Evolutionary conservation across 1,140 invertebrate genomes (phyloP).

Genomic region (Luehdorfia chinensis): DNA sequence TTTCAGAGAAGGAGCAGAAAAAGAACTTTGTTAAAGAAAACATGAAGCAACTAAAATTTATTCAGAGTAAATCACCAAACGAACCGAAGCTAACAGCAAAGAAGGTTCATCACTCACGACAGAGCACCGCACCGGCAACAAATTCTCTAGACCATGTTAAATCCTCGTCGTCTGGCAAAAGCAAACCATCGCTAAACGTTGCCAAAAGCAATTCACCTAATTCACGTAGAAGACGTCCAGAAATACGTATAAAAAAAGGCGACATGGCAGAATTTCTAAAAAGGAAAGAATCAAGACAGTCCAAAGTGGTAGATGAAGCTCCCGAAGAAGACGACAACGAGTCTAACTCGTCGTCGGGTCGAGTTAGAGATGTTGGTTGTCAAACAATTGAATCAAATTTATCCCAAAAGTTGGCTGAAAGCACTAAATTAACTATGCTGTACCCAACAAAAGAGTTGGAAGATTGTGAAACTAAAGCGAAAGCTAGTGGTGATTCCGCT

Average conservation of each 20-base stretch:
- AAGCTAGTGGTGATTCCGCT: conserved; percentile 58
- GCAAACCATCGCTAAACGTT: conserved; percentile 43
- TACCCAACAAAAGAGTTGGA: conserved; percentile 55
- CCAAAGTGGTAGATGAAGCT: conserved; percentile 25
- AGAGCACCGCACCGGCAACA: conserved; percentile 31
- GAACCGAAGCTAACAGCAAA: conserved; percentile 56
- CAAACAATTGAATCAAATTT: conserved; percentile 65
- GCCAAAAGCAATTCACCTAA: conserved; percentile 45
- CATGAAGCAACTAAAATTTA: conserved; percentile 76
- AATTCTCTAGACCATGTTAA: conserved; percentile 50
- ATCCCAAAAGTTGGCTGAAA: conserved; percentile 50
- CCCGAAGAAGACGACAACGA: conserved; percentile 37
- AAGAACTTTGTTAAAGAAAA: conserved; percentile 79
- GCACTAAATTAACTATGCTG: conserved; percentile 57
- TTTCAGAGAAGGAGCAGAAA: conserved; percentile 75
- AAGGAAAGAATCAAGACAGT: conserved; percentile 54
- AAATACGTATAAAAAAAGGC: conserved; percentile 64
- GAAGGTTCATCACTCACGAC: conserved; percentile 37
- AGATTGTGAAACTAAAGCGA: conserved; percentile 47
- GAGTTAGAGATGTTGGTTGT: conserved; percentile 56
- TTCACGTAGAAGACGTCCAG: conserved; percentile 41
- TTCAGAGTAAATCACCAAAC: conserved; percentile 71
- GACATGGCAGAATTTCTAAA: conserved; percentile 70
- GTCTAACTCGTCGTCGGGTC: conserved; percentile 49
- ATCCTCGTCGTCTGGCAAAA: conserved; percentile 58